These are phyloP conservation scores for Notolepis coatsorum DNA, from an alignment of 2,797 vertebrate genomes.

Conservation along the genomic window DNA sequence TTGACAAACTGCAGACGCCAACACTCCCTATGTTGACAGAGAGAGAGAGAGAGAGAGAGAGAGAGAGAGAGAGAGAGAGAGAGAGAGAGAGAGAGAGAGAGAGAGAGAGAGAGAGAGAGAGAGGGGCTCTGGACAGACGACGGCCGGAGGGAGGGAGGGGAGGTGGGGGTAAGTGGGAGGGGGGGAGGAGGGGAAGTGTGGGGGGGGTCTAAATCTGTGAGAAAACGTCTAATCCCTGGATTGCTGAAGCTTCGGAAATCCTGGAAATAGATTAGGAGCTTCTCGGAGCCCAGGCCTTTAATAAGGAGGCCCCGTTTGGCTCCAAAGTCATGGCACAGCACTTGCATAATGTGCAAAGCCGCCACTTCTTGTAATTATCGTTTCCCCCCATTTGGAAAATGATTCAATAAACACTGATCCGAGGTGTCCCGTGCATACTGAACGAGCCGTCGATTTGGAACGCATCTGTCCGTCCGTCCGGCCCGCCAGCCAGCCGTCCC, in stretches of 20 bases:
- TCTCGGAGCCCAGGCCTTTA: constrained; percentile 77
- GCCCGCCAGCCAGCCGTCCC: constrained; percentile 25
- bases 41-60: constrained; percentile 22
- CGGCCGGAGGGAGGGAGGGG: constrained; percentile 47
- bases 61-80: constrained; percentile 34
- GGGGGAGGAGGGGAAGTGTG: not conserved
- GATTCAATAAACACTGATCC: constrained; percentile 86
- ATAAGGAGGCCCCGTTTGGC: constrained; percentile 80
- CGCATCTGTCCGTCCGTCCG: constrained; percentile 48
- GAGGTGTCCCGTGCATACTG: constrained; percentile 73
- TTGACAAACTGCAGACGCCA: constrained; percentile 79
- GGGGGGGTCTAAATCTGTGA: constrained; percentile 77
- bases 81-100: constrained; percentile 33
- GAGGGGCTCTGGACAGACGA: constrained; percentile 26
- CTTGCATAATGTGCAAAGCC: constrained; percentile 83
- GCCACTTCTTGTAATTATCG: constrained; percentile 84
- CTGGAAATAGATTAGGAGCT: constrained; percentile 86
- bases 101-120: constrained; percentile 25
- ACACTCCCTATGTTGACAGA: constrained; percentile 64
- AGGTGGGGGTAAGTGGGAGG: not conserved
- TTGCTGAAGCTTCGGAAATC: constrained; percentile 87
- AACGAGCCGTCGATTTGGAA: constrained; percentile 70
- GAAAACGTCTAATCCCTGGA: constrained; percentile 84
- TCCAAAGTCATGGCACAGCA: constrained; percentile 87
- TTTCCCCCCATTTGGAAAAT: constrained; percentile 83